Conservation (phyloP, 64 coral and sea anemone genomes). For the Actinia tenebrosa region DNA sequence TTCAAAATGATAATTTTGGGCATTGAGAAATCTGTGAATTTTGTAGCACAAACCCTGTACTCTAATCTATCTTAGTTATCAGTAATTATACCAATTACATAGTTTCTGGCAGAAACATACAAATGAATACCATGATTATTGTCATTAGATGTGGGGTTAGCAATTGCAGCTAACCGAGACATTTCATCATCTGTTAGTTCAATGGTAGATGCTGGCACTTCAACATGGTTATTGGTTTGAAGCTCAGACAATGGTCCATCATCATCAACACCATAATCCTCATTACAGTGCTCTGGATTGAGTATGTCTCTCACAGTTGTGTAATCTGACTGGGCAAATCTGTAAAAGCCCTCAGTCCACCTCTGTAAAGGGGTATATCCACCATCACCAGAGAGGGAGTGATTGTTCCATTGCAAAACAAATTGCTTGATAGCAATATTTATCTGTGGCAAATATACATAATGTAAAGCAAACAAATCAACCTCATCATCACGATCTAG, state of each 20-base stretch:
- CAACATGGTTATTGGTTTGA: slow-evolving; percentile 55
- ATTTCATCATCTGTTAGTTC: slow-evolving; percentile 32
- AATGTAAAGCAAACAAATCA: slow-evolving; percentile 58
- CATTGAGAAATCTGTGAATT: no score
- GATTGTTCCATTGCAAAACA: slow-evolving; percentile 64
- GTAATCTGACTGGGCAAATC: slow-evolving; percentile 23
- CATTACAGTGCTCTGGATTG: slow-evolving; percentile 22
- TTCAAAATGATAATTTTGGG: no score
- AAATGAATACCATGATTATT: slow-evolving; percentile 44
- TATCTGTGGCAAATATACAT: slow-evolving; percentile 47
- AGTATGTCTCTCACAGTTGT: slow-evolving; percentile 17
- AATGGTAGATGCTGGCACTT: slow-evolving; percentile 34
- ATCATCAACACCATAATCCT: slow-evolving; percentile 57
- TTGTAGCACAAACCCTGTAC: no score
- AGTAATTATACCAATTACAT: no score
- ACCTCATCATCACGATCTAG: slow-evolving; percentile 41
- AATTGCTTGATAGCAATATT: slow-evolving; percentile 46
- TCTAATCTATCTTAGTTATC: no score
- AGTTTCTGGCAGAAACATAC: background rate
- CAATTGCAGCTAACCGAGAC: background rate
- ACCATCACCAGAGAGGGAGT: slow-evolving; percentile 28
- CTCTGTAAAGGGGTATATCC: slow-evolving; percentile 31
- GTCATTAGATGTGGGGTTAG: slow-evolving; percentile 46
- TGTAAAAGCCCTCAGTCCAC: slow-evolving; percentile 46
- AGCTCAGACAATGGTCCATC: slow-evolving; percentile 51